These are phyloP conservation scores for Ameiurus melas DNA, from an alignment of 2,113 vertebrate species.

Conservation along the genomic window DNA sequence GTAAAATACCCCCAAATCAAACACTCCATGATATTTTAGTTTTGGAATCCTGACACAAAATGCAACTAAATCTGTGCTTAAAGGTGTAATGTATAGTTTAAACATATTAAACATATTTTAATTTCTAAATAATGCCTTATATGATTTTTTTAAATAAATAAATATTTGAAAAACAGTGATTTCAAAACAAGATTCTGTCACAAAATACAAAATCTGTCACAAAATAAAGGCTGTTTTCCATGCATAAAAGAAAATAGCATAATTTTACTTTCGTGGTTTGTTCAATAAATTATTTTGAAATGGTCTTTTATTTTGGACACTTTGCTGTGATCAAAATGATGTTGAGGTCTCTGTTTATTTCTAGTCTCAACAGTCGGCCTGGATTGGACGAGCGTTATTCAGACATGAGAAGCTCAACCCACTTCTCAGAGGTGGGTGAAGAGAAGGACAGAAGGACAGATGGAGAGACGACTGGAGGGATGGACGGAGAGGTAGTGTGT, in stretches of 20 bases:
- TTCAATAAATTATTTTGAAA: background rate
- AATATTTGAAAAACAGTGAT: background rate
- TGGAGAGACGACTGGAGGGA: slow-evolving; percentile 58
- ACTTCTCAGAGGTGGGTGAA: slow-evolving; percentile 46
- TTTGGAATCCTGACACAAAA: background rate
- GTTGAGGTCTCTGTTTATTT: slow-evolving; percentile 33
- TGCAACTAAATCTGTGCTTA: background rate
- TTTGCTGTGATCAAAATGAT: background rate
- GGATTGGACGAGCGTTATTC: slow-evolving; percentile 63
- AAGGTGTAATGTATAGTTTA: background rate
- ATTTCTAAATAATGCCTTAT: background rate
- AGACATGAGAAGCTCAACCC: slow-evolving; percentile 49
- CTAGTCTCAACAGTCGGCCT: slow-evolving; percentile 58
- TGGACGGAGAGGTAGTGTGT: slow-evolving; percentile 71
- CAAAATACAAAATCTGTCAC: no score
- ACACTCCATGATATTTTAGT: background rate
- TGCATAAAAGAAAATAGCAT: background rate
- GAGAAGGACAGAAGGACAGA: slow-evolving; percentile 46
- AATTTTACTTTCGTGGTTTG: background rate
- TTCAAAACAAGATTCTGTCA: background rate
- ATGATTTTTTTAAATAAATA: background rate
- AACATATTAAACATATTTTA: background rate
- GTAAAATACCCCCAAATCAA: background rate
- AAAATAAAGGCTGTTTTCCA: background rate
- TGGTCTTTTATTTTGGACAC: background rate